Conservation (phyloP, 1,140 invertebrate genomes). For the Drosophila takahashii region DNA sequence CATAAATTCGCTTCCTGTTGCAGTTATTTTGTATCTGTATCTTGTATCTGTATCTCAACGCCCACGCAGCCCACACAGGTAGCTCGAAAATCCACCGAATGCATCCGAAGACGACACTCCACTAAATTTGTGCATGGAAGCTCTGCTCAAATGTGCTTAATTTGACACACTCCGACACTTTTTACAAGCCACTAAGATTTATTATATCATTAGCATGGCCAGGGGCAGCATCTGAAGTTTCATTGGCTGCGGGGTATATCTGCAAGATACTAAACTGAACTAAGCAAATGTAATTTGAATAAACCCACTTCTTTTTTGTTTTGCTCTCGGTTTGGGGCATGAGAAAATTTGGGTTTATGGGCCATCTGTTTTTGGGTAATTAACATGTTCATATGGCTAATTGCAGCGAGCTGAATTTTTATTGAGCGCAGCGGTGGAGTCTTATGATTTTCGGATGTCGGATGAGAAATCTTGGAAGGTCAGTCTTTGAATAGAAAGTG, state of each 20-base stretch:
- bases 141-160: slow-evolving; percentile 45
- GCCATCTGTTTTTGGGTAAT: slow-evolving; percentile 61
- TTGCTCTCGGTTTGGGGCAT: slow-evolving; percentile 46
- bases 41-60: slow-evolving; percentile 9
- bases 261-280: slow-evolving; percentile 21
- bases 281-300: slow-evolving; percentile 63
- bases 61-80: slow-evolving; percentile 31
- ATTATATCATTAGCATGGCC: slow-evolving; percentile 67
- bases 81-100: slow-evolving; percentile 10
- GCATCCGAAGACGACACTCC: slow-evolving; percentile 24
- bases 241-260: slow-evolving; percentile 10
- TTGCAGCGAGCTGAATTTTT: slow-evolving; percentile 49
- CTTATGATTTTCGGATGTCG: slow-evolving; percentile 18
- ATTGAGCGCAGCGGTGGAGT: neutral
- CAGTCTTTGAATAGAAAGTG: slow-evolving; percentile 22
- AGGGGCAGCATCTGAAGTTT: slow-evolving; percentile 31
- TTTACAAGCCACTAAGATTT: slow-evolving; percentile 68
- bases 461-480: slow-evolving; percentile 22
- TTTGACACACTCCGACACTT: slow-evolving; percentile 69
- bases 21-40: neutral
- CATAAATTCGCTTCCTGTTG: slow-evolving; percentile 22
- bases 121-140: slow-evolving; percentile 22
- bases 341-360: slow-evolving; percentile 68
- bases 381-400: slow-evolving; percentile 71
- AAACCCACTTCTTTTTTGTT: slow-evolving; percentile 48